phyloP scores from a whole-genome alignment of 2,888 invertebrate genomes.

The Platerodrilus igneus region DNA sequence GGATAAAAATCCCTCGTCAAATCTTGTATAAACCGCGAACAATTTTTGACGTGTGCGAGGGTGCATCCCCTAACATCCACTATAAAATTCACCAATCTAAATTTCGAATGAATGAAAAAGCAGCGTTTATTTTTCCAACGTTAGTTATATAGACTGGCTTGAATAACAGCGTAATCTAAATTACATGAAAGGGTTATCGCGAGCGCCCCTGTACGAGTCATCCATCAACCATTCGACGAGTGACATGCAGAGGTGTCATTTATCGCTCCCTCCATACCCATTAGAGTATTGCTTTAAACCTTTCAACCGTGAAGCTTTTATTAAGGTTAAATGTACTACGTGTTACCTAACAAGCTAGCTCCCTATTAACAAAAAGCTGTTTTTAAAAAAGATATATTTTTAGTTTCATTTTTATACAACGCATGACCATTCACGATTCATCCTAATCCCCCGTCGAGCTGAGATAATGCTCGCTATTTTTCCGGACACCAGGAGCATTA shows the following conservation, averaged over 20 bases:
- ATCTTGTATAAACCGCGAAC: conserved; percentile 47
- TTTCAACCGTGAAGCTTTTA: conserved; percentile 32
- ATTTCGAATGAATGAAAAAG: conserved; percentile 36
- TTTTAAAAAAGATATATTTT: conserved; percentile 11
- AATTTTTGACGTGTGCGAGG: conserved; percentile 45
- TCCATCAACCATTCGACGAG: conserved; percentile 43
- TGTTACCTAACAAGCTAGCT: conserved; percentile 15
- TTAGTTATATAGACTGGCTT: conserved; percentile 8
- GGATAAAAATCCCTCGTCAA: conserved; percentile 40
- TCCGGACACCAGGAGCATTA: conserved; percentile 47
- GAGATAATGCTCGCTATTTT: conserved; percentile 47
- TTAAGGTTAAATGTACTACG: conserved; percentile 16
- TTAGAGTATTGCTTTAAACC: conserved; percentile 42
- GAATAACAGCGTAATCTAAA: too few relatives aligned
- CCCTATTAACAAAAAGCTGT: conserved; percentile 12
- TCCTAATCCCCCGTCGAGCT: conserved; percentile 44
- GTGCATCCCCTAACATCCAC: conserved; percentile 37
- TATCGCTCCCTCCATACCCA: conserved; percentile 42
- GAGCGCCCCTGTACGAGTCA: conserved; percentile 32
- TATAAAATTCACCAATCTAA: conserved; percentile 44
- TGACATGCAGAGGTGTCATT: conserved; percentile 43
- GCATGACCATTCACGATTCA: conserved; percentile 29
- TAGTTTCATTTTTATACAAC: conserved; percentile 31
- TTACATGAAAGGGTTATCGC: conserved; percentile 34
- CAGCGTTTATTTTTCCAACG: conserved; percentile 11